Percentiles rank a stretch among this genome's conserved stretches.
Evolutionary conservation across 1,140 invertebrate species (phyloP).

Genomic region (Drosophila carrolli): DNA sequence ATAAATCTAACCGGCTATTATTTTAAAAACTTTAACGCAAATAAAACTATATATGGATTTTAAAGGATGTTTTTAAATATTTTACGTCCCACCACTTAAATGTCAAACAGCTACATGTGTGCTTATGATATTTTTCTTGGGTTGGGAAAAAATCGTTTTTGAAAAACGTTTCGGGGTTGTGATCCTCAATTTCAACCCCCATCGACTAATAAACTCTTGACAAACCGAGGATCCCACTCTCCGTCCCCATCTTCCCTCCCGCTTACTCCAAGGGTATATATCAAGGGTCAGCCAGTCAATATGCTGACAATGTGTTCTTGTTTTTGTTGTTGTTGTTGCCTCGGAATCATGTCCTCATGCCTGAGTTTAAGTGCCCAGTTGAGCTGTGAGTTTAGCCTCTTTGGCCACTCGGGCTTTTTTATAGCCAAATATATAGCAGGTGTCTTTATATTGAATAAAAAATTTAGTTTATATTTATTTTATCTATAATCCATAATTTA

Average conservation of each 20-base stretch:
- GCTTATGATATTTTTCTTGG: no score
- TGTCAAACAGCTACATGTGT: neutral
- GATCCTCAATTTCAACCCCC: slow-evolving; percentile 32
- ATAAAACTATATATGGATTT: no score
- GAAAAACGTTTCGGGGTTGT: slow-evolving; percentile 14
- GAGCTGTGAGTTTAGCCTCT: slow-evolving; percentile 4
- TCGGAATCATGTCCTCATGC: slow-evolving; percentile 17
- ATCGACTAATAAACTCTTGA: slow-evolving; percentile 21
- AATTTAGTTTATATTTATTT: no score
- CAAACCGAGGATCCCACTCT: slow-evolving; percentile 5
- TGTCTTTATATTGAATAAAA: neutral
- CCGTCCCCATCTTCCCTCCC: neutral
- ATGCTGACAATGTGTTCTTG: slow-evolving; percentile 58
- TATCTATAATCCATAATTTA: no score
- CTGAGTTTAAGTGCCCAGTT: slow-evolving; percentile 29
- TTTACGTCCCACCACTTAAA: no score
- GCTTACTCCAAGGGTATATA: slow-evolving; percentile 24
- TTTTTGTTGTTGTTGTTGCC: slow-evolving; percentile 25
- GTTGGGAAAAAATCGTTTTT: slow-evolving; percentile 1
- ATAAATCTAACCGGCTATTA: no score
- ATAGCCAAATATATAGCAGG: slow-evolving; percentile 11
- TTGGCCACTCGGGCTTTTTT: slow-evolving; percentile 3
- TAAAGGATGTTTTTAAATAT: no score
- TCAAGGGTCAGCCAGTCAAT: slow-evolving; percentile 43
- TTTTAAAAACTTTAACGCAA: no score